Evolutionary conservation across 2,797 vertebrate species (phyloP), one percentile per base, ranked within the genome.

Genomic region (Rhabdomys pumilio): DNA sequence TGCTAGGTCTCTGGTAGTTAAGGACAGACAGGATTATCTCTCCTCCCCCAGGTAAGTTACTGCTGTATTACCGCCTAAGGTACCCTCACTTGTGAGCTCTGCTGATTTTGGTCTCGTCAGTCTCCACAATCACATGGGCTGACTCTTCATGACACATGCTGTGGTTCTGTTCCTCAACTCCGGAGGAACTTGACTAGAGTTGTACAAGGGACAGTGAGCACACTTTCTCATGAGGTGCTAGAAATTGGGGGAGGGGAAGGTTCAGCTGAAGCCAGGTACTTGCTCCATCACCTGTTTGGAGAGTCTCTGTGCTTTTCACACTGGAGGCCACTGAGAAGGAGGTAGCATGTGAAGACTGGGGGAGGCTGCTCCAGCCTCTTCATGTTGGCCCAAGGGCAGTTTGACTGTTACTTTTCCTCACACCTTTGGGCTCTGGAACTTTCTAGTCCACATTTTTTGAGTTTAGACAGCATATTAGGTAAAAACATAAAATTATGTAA

Each of bases 271-370:
- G 47, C 13, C 41, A n/a, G 75, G 17, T 1, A 24, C 4, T n/a
- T 13, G 3, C 29, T 31, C 19, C 3, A 22, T 72, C 1, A 1
- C 22, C n/a, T 29, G 1, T 34, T 41, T 67, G 7, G 77, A 24
- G 12, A 4, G 72, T 6, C 11, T 24, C 11, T 26, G n/a, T 67
- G 41, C 4, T 12, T 53, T 72, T 47, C n/a, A 44, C 44, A 3
- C 1, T 5, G 20, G 53, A 24, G 22, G 15, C 47, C 38, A 44
- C 73, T 75, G 22, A 75, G 22, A 26, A 6, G 22, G 19, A 53
- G 20, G 10, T 6, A 44, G 34, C 19, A 3, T 12, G 1, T 41
- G 69, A 24, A 38, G 13, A 2, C 1, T 1, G 9, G 3, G 12
- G 69, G 26, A 73, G 14, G 1, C 2, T 9, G 26, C 7, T 44